These are phyloP conservation scores for Capricornis sumatraensis DNA, from an alignment of 2,113 vertebrate genomes.

Conservation along the genomic window DNA sequence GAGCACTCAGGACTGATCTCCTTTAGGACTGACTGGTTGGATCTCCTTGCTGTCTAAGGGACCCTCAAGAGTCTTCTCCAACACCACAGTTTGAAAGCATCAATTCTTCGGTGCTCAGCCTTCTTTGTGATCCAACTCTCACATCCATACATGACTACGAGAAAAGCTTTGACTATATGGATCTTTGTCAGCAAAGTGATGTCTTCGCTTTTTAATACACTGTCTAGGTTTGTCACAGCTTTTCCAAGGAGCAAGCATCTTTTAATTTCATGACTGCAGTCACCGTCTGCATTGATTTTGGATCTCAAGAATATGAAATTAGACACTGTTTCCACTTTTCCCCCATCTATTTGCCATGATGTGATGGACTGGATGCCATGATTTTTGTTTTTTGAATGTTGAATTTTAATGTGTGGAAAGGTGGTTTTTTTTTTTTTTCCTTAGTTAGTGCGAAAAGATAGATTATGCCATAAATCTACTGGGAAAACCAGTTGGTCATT, in stretches of 20 bases:
- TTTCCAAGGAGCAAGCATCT: background rate
- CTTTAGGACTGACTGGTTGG: background rate
- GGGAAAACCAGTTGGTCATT: background rate
- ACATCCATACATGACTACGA: background rate
- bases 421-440: background rate
- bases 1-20: background rate
- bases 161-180: background rate
- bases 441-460: background rate
- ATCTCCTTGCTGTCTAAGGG: background rate
- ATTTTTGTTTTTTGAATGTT: background rate
- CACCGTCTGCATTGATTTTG: background rate
- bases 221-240: background rate
- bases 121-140: background rate
- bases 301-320: background rate
- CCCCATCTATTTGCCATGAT: background rate
- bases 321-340: background rate
- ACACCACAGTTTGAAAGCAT: background rate
- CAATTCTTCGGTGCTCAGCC: background rate
- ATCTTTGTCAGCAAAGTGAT: background rate
- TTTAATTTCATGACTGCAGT: background rate
- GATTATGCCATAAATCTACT: conserved; percentile 8
- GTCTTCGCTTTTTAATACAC: accelerated
- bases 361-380: background rate
- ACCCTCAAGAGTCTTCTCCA: background rate
- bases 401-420: background rate